Evolutionary conservation across 1,140 invertebrate genomes (phyloP), one percentile per base, ranked within the genome.

Genomic region (Neodiprion lecontei): DNA sequence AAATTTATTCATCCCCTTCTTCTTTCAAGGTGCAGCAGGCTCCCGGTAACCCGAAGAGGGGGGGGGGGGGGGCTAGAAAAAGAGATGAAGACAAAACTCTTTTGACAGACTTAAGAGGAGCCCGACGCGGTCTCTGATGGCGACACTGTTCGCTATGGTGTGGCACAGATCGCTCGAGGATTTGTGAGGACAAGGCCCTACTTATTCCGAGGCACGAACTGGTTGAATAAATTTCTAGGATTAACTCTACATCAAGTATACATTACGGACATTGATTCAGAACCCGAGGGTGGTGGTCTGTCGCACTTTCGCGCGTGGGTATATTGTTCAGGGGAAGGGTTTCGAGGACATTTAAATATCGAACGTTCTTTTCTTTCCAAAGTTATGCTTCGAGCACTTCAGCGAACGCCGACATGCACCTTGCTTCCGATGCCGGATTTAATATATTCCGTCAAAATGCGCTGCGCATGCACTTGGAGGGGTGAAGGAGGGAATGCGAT

Each of bases 211-310:
- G n/a, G n/a, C 53, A 61, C 53, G 53, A 61, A 17, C 53, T 17
- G 53, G 53, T 61, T 61, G 53, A 61, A 61, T 61, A 61, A 61
- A 61, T 61, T 61, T 61, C 53, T 61, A 61, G 53, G 53, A 61
- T 61, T 61, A 61, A 61, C 53, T 61, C 11, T 61, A 61, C 53
- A 61, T 61, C 53, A 61, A 61, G 53, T 61, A 61, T 61, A 61
- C 53, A 61, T 61, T 61, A 61, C 53, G 9, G 53, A 61, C 53
- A 61, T 61, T 61, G 53, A 61, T 61, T 61, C 53, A 61, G 53
- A 61, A 61, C 9, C 53, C 11, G 53, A 61, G 53, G 53, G 53
- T 61, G n/a, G n/a, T 61, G 53, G 53, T 12, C n/a, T 61, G 11
- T 9, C 53, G 28, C 28, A 3, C 28, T 40, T 5, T 40, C 28